Evolutionary conservation across 1,140 invertebrate species (phyloP).

Genomic region (Euwallacea similis): DNA sequence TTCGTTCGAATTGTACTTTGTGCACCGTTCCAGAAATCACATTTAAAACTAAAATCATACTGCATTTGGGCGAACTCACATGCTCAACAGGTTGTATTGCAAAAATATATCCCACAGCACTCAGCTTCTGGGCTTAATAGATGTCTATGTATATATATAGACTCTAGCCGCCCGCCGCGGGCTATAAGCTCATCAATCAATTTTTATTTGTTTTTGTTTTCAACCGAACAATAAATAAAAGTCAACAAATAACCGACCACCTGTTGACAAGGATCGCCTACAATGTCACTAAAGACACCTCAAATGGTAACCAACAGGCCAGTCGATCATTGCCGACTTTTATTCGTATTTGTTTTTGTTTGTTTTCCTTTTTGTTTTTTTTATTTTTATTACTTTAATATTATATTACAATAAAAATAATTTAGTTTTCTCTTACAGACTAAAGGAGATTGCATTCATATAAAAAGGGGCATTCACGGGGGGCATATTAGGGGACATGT

Average conservation of each 20-base stretch:
- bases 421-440: constrained; percentile 25
- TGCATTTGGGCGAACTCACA: no score
- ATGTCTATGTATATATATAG: no score
- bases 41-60: no score
- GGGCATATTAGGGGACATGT: constrained; percentile 33
- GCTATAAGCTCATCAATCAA: no score
- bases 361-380: constrained; percentile 53
- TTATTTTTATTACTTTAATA: constrained; percentile 47
- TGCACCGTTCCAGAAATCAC: no score
- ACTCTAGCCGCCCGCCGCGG: no score
- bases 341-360: constrained; percentile 50
- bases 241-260: neutral
- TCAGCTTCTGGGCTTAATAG: no score
- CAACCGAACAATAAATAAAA: neutral
- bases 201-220: neutral
- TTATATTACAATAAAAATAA: constrained; percentile 42
- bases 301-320: neutral
- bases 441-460: constrained; percentile 9
- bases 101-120: no score
- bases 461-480: constrained; percentile 35
- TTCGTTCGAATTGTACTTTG: no score
- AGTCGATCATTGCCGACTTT: neutral
- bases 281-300: no score
- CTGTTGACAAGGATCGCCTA: neutral
- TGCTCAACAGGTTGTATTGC: no score